Base-by-base conservation (phyloP, 2,888 invertebrate species). In the Pseudoips prasinana region DNA sequence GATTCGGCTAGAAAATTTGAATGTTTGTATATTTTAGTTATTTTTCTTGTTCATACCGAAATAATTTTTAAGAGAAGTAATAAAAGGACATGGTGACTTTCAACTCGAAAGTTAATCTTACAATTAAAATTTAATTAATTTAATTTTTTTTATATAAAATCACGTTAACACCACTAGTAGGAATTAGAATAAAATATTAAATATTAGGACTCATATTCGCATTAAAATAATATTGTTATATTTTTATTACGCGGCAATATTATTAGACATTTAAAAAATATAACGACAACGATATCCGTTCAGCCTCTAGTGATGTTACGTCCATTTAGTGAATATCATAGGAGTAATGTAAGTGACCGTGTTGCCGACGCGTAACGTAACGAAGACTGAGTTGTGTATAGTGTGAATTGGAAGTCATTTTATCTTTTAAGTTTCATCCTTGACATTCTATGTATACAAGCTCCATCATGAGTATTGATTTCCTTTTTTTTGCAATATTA, bases 311-410 rank as follows among this genome's bases (percentile, higher is more conserved):
- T 47, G 14, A 53, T 53, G 45, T 59, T 53, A 39, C 59, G 59
- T 59, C 57, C 59, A 59, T 29, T 10, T 57, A 58, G 45, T 43
- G 22, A 48, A 44, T 58, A 55, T 39, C 33, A 37, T 46, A 47
- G 22, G 37, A 31, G 41, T 59, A 47, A 40, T 47, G 27, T 46
- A 58, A 43, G 48, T 40, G 48, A 53, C 46, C 37, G 46, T 47
- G 49, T 47, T 50, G 54, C 49, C 40, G 47, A 39, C 20, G 20
- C 7, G 7, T 20, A 20, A 20, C 20, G n/a, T n/a, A 20, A 51
- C 56, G 63, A 76, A 76, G 75, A 75, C 75, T 76, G 75, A 76
- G 67, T 66, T 62, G 61, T 58, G 56, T 59, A n/a, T n/a, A 58
- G 59, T 65, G 61, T 67, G 66, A 64, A 60, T 61, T 58, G 57